A percentile compares a stretch with the other conserved stretches of the same genome.
phyloP scores from a whole-genome alignment of 2,113 vertebrate genomes.

The Dinomys branickii region DNA sequence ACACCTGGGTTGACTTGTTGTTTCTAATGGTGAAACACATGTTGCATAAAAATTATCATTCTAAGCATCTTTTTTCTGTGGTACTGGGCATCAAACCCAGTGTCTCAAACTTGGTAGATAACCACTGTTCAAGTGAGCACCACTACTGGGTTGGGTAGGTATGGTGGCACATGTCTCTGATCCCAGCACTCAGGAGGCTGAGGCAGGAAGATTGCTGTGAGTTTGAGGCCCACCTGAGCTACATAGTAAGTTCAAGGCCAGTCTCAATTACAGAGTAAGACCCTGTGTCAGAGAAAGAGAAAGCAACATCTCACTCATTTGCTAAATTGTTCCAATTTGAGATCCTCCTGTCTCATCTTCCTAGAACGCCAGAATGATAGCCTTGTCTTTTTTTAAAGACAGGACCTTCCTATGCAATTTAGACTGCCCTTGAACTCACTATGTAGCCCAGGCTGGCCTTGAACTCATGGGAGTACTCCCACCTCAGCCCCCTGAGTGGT shows the following conservation, averaged over 20 bases:
- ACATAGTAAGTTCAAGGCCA: background rate
- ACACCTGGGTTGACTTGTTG: background rate
- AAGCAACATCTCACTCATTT: background rate
- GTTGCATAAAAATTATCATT: background rate
- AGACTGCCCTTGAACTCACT: background rate
- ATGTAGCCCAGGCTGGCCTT: background rate
- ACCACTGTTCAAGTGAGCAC: background rate
- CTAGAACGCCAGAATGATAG: background rate
- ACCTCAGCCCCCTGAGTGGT: background rate
- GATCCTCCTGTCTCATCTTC: background rate
- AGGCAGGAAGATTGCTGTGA: background rate
- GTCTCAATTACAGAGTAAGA: background rate
- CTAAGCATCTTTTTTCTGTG: background rate
- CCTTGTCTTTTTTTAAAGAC: background rate
- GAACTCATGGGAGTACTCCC: background rate
- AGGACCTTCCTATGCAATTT: background rate
- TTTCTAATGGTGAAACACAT: background rate
- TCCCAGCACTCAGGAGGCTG: background rate
- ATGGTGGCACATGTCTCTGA: background rate
- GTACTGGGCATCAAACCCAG: background rate
- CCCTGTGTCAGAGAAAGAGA: background rate
- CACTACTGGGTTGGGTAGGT: background rate
- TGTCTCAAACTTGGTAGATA: background rate
- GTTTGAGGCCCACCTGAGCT: background rate
- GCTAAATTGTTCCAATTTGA: background rate